These are phyloP conservation scores for Chrysolina haemoptera DNA, from an alignment of 2,888 invertebrate species.

Conservation along the genomic window DNA sequence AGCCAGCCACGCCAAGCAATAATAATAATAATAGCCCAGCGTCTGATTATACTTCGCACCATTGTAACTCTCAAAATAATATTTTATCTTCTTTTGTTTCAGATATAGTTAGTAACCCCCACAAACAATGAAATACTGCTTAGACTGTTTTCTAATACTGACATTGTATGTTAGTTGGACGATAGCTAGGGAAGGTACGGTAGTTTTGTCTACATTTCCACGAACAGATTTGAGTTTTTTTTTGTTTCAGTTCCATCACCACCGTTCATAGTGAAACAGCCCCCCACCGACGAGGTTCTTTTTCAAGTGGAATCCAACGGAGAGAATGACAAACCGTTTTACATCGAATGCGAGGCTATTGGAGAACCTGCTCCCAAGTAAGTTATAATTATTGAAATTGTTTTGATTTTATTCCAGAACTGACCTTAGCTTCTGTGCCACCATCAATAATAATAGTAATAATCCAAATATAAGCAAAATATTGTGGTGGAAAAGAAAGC, in stretches of 20 bases:
- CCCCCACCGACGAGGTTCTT: conserved; percentile 90
- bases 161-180: conserved; percentile 53
- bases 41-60: neutral
- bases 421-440: neutral
- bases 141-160: conserved; percentile 56
- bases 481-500: no score
- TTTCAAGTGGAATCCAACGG: conserved; percentile 92
- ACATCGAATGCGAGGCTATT: conserved; percentile 96
- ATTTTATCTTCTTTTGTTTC: conserved; percentile 39
- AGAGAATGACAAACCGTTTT: conserved; percentile 93
- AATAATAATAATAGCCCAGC: no score
- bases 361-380: conserved; percentile 96
- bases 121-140: conserved; percentile 56
- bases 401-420: neutral
- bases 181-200: conserved; percentile 57
- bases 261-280: conserved; percentile 93
- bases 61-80: neutral
- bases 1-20: no score
- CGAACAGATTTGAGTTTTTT: conserved; percentile 9
- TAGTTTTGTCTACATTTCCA: neutral
- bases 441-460: neutral
- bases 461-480: no score
- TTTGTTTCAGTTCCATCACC: conserved; percentile 85
- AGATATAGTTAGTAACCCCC: conserved; percentile 51
- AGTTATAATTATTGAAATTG: conserved; percentile 61